Conservation (phyloP, 2,797 vertebrate genomes). For the Manis crassicaudata region DNA sequence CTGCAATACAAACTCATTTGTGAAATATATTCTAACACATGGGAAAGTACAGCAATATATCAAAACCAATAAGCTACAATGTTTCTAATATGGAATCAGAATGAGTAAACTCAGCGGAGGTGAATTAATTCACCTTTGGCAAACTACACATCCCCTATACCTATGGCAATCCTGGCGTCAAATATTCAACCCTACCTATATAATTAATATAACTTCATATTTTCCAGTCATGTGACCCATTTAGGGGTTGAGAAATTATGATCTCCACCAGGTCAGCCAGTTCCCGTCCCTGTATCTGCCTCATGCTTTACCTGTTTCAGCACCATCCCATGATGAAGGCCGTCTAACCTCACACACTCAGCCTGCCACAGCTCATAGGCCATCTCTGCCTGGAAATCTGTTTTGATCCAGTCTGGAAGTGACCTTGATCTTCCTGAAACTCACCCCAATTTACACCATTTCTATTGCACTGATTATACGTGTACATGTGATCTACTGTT, state of each 20-base stretch:
- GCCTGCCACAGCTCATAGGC: background rate
- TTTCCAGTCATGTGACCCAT: background rate
- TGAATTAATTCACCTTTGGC: background rate
- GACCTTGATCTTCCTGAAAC: background rate
- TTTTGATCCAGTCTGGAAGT: background rate
- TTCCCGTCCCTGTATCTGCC: background rate
- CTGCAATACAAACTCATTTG: constrained; percentile 60
- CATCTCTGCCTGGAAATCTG: background rate
- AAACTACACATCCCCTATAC: background rate
- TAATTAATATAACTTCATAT: background rate
- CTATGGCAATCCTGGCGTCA: background rate
- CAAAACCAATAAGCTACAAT: background rate
- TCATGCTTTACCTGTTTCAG: background rate
- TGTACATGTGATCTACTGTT: background rate
- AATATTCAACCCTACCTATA: background rate
- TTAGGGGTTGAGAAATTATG: constrained; percentile 4
- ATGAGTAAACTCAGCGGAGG: background rate
- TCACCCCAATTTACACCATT: background rate
- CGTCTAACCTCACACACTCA: background rate
- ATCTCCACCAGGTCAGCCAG: background rate
- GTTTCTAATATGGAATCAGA: background rate
- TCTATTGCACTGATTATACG: background rate
- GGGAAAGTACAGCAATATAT: constrained; percentile 68
- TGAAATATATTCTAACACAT: constrained; percentile 58
- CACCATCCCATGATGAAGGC: background rate